A percentile compares a stretch with the other conserved stretches of the same genome.
Evolutionary conservation across 92 coral and sea anemone species (phyloP).

Genomic region (Actinostola sp.): DNA sequence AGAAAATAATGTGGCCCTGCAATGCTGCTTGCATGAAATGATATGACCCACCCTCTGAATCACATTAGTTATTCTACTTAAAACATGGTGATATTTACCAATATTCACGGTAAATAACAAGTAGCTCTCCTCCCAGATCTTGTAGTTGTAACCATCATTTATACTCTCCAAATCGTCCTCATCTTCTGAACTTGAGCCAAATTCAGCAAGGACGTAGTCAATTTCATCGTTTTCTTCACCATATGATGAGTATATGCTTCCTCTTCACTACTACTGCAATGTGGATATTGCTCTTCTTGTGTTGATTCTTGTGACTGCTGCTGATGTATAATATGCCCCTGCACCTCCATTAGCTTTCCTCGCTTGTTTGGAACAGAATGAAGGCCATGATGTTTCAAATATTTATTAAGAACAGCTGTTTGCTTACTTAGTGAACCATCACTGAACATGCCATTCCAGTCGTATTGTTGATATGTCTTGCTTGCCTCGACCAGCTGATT

Average conservation of each 20-base stretch:
- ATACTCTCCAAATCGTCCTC: constrained; percentile 36
- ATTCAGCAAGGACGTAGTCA: constrained; percentile 64
- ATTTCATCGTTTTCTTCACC: constrained; percentile 58
- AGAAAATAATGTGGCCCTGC: too few relatives aligned
- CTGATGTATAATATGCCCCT: constrained; percentile 55
- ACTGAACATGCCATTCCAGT: constrained; percentile 50
- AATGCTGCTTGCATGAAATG: too few relatives aligned
- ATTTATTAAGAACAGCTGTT: constrained; percentile 52
- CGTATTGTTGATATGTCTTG: constrained; percentile 48
- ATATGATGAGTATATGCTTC: constrained; percentile 39
- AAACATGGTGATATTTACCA: too few relatives aligned
- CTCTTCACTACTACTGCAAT: constrained; percentile 48
- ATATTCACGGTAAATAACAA: constrained; percentile 71
- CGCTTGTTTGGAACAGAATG: constrained; percentile 38
- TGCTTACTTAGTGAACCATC: constrained; percentile 42
- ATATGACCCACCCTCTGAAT: too few relatives aligned
- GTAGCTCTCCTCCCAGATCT: constrained; percentile 64
- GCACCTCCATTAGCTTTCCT: constrained; percentile 52
- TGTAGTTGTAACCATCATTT: constrained; percentile 54
- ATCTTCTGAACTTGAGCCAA: constrained; percentile 62
- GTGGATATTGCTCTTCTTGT: constrained; percentile 36
- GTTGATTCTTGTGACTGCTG: constrained; percentile 31
- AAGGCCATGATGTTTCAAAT: constrained; percentile 48
- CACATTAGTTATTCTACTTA: too few relatives aligned
- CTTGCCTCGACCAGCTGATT: too few relatives aligned